Conservation (phyloP, 2,113 vertebrate species). For the Podilymbus podiceps region DNA sequence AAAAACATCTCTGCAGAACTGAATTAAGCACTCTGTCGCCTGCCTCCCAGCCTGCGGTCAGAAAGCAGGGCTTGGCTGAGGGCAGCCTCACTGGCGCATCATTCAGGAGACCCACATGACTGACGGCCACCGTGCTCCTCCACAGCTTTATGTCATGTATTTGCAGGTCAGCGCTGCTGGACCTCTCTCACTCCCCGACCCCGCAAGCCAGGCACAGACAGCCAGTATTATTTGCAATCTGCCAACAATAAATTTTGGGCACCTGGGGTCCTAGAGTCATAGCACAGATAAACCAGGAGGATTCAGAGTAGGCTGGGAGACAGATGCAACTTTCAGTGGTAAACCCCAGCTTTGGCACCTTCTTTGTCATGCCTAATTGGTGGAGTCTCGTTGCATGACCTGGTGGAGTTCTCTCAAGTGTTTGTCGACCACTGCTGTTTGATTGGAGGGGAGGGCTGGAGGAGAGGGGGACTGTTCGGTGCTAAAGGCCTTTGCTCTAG, state of each 20-base stretch:
- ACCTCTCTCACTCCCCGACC: background rate
- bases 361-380: background rate
- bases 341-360: background rate
- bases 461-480: background rate
- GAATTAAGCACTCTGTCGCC: background rate
- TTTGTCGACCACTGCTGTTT: background rate
- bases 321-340: background rate
- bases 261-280: background rate
- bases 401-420: background rate
- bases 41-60: background rate
- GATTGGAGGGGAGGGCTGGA: background rate
- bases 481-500: background rate
- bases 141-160: background rate
- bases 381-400: background rate
- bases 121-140: background rate
- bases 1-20: background rate
- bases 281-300: background rate
- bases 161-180: background rate
- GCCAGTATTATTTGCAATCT: background rate
- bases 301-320: background rate
- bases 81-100: accelerated
- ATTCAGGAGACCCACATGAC: background rate
- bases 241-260: background rate
- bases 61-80: background rate
- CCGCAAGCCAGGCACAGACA: accelerated